Evolutionary conservation across 2,797 vertebrate genomes (phyloP).

Genomic region (Heliangelus exortis): DNA sequence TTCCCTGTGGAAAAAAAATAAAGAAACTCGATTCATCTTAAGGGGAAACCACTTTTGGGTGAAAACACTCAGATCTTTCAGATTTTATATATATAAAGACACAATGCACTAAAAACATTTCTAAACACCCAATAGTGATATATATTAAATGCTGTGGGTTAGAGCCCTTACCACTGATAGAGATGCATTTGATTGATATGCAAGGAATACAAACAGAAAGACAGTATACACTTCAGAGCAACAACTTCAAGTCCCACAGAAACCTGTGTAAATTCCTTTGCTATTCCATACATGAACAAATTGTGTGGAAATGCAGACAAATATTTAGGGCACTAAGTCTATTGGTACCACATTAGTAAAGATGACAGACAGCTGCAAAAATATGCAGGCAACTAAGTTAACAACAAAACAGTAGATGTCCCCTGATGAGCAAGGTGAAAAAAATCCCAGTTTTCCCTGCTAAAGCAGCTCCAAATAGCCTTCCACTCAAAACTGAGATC

Average conservation of each 20-base stretch:
- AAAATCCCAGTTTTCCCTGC: background rate
- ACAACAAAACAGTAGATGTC: background rate
- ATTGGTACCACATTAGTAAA: background rate
- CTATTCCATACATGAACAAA: background rate
- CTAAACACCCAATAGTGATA: background rate
- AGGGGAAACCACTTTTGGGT: background rate
- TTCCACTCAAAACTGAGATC: background rate
- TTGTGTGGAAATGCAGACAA: background rate
- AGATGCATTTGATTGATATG: rapidly evolving
- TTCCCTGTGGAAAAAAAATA: background rate
- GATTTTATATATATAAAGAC: background rate
- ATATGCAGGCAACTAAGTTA: background rate
- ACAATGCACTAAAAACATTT: background rate
- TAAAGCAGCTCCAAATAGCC: background rate
- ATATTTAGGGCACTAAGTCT: background rate
- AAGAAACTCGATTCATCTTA: background rate
- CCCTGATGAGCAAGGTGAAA: background rate
- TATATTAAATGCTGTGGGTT: background rate
- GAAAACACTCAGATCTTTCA: background rate
- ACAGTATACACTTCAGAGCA: background rate
- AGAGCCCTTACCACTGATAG: background rate
- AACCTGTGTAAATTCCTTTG: background rate
- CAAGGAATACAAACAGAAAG: background rate
- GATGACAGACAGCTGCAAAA: background rate
- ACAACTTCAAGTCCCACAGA: background rate